Conservation (phyloP, 2,797 vertebrate genomes). For the Leptatherina wallacei region DNA sequence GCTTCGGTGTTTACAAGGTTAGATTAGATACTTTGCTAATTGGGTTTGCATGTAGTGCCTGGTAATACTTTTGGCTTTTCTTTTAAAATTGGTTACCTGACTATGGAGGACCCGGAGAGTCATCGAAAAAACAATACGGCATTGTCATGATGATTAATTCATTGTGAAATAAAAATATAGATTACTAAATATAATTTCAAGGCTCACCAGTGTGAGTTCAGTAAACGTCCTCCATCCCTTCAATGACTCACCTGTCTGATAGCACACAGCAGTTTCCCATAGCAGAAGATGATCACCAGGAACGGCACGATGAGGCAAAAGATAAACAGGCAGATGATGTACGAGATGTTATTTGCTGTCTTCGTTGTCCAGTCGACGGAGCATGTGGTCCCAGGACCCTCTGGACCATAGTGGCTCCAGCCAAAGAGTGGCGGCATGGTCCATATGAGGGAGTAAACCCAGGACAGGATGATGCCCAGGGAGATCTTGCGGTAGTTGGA, state of each 20-base stretch:
- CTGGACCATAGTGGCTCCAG: constrained; percentile 87
- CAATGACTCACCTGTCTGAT: constrained; percentile 83
- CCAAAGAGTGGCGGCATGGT: constrained; percentile 85
- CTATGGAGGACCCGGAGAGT: no score
- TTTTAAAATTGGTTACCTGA: neutral
- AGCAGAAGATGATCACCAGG: constrained; percentile 84
- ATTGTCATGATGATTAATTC: no score
- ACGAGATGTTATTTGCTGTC: constrained; percentile 82
- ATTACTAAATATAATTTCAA: no score
- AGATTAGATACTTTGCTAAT: neutral
- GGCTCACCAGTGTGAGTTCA: neutral
- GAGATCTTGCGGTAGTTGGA: constrained; percentile 85
- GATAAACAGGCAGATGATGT: constrained; percentile 87
- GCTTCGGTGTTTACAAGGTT: neutral
- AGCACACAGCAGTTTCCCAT: constrained; percentile 83
- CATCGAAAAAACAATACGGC: no score
- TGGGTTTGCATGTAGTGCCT: neutral
- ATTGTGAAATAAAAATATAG: no score
- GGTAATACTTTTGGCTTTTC: neutral
- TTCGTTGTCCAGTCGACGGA: constrained; percentile 87
- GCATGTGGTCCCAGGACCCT: constrained; percentile 88
- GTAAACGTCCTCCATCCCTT: neutral
- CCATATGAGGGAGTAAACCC: constrained; percentile 87
- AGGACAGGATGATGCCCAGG: constrained; percentile 82
- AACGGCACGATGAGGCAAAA: constrained; percentile 87